Evolutionary conservation across 2,113 vertebrate species (phyloP).

Genomic region (Scopus umbretta): DNA sequence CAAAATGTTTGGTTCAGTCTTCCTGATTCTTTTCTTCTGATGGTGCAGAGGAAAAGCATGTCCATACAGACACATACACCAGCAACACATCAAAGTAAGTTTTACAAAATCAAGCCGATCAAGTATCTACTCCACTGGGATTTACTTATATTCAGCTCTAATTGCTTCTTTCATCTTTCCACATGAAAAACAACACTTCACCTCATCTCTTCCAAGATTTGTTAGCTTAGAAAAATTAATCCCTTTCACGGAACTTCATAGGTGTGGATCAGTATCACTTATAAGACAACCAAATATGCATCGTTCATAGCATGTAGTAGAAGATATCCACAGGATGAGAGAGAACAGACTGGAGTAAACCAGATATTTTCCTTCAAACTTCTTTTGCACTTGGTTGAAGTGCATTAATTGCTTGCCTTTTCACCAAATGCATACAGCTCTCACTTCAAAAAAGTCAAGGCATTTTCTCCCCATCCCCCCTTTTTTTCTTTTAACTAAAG

Average conservation of each 20-base stretch:
- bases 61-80: neutral
- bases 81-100: neutral
- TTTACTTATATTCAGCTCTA: constrained; percentile 1
- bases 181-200: constrained; percentile 13
- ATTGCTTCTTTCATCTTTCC: constrained; percentile 38
- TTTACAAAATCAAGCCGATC: constrained; percentile 2
- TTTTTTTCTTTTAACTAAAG: neutral
- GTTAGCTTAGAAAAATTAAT: constrained; percentile 46
- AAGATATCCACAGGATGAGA: neutral
- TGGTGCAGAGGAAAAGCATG: neutral
- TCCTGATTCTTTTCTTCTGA: neutral
- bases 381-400: neutral
- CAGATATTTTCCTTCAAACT: neutral
- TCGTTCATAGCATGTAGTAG: neutral
- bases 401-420: neutral
- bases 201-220: constrained; percentile 10
- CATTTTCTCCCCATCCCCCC: neutral
- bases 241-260: neutral
- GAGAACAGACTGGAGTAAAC: neutral
- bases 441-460: neutral
- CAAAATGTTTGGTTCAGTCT: neutral
- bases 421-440: neutral
- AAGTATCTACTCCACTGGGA: neutral
- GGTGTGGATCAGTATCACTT: neutral
- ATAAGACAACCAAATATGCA: neutral